Base-by-base conservation (phyloP, 2,797 vertebrate genomes). In the Forpus xanthops region DNA sequence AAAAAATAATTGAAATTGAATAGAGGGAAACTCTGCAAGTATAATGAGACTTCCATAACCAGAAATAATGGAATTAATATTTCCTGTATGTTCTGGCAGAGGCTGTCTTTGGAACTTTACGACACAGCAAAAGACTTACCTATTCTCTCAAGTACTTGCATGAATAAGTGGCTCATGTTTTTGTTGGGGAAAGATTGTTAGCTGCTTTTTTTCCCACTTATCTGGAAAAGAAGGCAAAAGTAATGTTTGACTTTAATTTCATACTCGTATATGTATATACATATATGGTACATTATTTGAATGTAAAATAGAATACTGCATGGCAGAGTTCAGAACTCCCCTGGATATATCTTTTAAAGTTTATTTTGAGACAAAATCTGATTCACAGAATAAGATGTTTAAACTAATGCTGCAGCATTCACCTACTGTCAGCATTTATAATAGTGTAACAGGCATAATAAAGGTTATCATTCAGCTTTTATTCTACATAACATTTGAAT, bases 131-230 rank as follows among this genome's bases (percentile, higher is more conserved):
- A 80, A 74, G 18, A 41, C 31, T 79, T 35, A 44, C 6, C 15
- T 90, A 13, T 24, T 44, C 12, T 73, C 71, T 77, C 28, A 56
- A 60, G 31, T 12, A 52, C 27, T 62, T 77, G 7, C 60, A 85
- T 74, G 12, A 80, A 72, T 45, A 23, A 71, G 9, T 31, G 7
- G 19, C 3, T 60, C 31, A 28, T 44, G 12, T 60, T 89, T 80
- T 87, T 31, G 27, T 37, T 11, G 11, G 8, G 8, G 30, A 49
- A 53, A 3, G 9, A 52, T 23, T 27, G 10, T 55, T 44, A 47
- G 3, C 4, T 70, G 1, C 0, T 1, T 0, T 2, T 52, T 80
- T 56, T 61, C 12, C 5, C 4, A 3, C 45, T 65, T 2, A 5
- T 77, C 19, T 58, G 35, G 11, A 84, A 84, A 33, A 90, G 14